Base-by-base conservation (phyloP, 2,797 vertebrate genomes). In the Mormyrops boulengeri region DNA sequence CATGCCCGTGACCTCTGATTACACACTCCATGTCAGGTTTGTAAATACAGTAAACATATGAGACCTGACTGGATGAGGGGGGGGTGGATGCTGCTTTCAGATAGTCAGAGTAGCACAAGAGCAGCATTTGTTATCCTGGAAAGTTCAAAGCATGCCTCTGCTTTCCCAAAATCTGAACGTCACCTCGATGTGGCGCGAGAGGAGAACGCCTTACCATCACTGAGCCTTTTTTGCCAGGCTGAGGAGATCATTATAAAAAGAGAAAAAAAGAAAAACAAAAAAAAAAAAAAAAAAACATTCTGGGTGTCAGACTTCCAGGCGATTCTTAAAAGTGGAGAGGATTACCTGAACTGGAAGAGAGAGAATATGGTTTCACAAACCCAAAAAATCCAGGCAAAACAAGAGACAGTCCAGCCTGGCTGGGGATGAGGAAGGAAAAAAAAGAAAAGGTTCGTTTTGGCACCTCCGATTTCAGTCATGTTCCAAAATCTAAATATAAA, bases 401-500 rank as follows among this genome's bases (percentile, higher is more conserved):
- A 60, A 87, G 82, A 85, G 53, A 44, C 17, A 57, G 3, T 87
- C 57, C 50, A 60, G 85, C 52, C 85, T 8, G 7, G 44, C 19
- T 85, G 77, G 38, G 41, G 38, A 77, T 19, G 14, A 41, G 34
- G 60, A 66, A 22, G 8, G 22, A 8, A 3, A 66, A 26, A 60
- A 62, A 49, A 85, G 26, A 87, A 86, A 55, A 57, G 34, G 50
- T 57, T 53, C 7, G 2, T 52, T 87, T 30, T 87, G 85, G 53
- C 85, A 60, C 53, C 85, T 41, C 85, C 53, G 85, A 57, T 87
- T 57, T 57, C 50, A 38, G 50, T 87, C 85, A 4, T 57, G 30
- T 57, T 87, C 85, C 85, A 87, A 87, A 87, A 87, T 34, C 85
- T 87, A 87, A 87, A 87, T 57, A 87, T 87, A 87, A 86, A 57